These are phyloP conservation scores for Cancer borealis DNA, from an alignment of 2,888 invertebrate genomes.

Conservation along the genomic window DNA sequence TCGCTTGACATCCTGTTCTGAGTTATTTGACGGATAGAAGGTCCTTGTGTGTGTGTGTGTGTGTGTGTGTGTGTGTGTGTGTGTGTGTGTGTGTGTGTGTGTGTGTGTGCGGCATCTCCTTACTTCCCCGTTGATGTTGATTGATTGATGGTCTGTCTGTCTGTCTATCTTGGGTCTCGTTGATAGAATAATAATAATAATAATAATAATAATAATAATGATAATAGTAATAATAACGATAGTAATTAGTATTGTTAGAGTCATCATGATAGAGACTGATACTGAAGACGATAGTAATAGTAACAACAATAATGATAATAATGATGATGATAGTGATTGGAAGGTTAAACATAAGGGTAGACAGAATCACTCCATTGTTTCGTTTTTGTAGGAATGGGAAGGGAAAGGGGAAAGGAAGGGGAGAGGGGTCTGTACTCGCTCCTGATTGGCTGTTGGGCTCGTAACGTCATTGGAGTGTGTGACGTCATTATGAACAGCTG, in stretches of 20 bases:
- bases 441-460: neutral
- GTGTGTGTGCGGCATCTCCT: neutral
- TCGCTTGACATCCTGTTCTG: slow-evolving; percentile 51
- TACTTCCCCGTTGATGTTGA: neutral
- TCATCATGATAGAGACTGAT: neutral
- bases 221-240: no score
- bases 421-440: neutral
- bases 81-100: slow-evolving; percentile 32
- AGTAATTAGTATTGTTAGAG: neutral
- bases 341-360: neutral
- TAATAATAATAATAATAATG: neutral
- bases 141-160: neutral
- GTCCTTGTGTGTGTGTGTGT: slow-evolving; percentile 7
- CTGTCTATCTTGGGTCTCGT: neutral
- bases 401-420: neutral
- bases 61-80: slow-evolving; percentile 34
- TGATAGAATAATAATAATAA: neutral
- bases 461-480: neutral
- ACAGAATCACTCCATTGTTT: slow-evolving; percentile 13
- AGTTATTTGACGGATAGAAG: slow-evolving; percentile 52
- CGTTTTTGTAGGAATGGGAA: neutral
- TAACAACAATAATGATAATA: neutral
- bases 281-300: neutral
- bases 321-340: neutral
- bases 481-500: slow-evolving; percentile 10